Percentiles rank a stretch among this genome's conserved stretches.
These are phyloP conservation scores for Dasypolia templi DNA, from an alignment of 2,888 invertebrate genomes.

Conservation along the genomic window DNA sequence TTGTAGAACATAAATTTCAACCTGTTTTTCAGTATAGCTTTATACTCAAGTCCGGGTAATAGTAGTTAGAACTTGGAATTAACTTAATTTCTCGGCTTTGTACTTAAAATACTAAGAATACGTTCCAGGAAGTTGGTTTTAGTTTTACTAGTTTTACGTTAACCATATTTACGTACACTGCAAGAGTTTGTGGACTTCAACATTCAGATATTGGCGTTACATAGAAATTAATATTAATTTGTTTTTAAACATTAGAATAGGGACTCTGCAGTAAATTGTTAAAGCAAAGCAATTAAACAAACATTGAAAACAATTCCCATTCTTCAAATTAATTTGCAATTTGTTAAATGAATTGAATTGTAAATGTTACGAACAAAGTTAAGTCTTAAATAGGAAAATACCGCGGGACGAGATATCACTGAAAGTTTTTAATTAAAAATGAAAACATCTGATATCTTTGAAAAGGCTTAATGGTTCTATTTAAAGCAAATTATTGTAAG, in stretches of 20 bases:
- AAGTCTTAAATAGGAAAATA: constrained; percentile 19
- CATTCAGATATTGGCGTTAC: background rate
- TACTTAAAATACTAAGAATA: background rate
- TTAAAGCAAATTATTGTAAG: background rate
- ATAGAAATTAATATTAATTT: no score
- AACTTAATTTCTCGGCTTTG: background rate
- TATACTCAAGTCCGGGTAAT: background rate
- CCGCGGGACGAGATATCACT: background rate
- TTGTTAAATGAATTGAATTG: constrained; percentile 33
- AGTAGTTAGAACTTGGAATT: background rate
- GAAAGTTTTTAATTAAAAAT: constrained; percentile 35
- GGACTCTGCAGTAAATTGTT: background rate
- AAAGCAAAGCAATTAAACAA: constrained; percentile 17
- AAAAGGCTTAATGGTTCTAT: background rate
- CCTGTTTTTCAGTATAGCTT: background rate
- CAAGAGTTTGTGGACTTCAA: background rate
- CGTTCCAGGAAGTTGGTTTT: background rate
- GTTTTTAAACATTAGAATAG: background rate
- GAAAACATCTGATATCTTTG: constrained; percentile 25
- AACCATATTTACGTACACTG: background rate
- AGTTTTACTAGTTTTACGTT: background rate
- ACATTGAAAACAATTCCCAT: constrained; percentile 13
- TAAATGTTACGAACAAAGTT: constrained; percentile 37
- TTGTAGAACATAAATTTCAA: background rate
- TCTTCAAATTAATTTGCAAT: constrained; percentile 32